Percentiles rank a stretch among this genome's conserved stretches.
Evolutionary conservation across 2,797 vertebrate genomes (phyloP).

Genomic region (Etheostoma nigrum): DNA sequence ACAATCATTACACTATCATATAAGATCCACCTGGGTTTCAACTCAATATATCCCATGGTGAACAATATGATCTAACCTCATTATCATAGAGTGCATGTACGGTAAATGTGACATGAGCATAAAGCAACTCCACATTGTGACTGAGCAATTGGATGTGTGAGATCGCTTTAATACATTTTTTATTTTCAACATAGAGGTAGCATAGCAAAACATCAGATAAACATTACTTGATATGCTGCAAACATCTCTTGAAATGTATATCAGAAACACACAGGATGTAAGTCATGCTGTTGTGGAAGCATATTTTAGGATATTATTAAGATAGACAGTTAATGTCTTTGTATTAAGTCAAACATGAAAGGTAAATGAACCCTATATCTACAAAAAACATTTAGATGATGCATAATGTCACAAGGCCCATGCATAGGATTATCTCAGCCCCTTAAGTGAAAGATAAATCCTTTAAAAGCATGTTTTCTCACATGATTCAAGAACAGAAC

Average conservation of each 20-base stretch:
- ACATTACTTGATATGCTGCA: neutral
- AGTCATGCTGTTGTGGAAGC: conserved; percentile 7
- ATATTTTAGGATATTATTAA: conserved; percentile 13
- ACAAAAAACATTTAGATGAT: neutral
- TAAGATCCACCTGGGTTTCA: neutral
- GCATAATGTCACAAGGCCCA: neutral
- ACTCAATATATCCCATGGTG: neutral
- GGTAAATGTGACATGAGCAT: neutral
- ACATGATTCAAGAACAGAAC: conserved; percentile 9
- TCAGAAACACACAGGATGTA: conserved; percentile 10
- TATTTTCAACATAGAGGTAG: no score
- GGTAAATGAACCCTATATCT: neutral
- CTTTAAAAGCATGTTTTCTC: neutral
- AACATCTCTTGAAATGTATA: neutral
- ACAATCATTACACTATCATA: neutral
- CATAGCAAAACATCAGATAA: conserved; percentile 7
- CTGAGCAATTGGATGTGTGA: neutral
- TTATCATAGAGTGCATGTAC: no score
- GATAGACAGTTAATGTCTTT: neutral
- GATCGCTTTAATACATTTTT: neutral
- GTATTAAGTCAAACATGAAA: no score
- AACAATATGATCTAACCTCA: no score
- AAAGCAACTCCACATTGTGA: neutral
- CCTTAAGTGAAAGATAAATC: conserved; percentile 4
- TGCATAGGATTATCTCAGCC: neutral